Conservation (phyloP, 2,113 vertebrate species). For the Nanorana parkeri region DNA sequence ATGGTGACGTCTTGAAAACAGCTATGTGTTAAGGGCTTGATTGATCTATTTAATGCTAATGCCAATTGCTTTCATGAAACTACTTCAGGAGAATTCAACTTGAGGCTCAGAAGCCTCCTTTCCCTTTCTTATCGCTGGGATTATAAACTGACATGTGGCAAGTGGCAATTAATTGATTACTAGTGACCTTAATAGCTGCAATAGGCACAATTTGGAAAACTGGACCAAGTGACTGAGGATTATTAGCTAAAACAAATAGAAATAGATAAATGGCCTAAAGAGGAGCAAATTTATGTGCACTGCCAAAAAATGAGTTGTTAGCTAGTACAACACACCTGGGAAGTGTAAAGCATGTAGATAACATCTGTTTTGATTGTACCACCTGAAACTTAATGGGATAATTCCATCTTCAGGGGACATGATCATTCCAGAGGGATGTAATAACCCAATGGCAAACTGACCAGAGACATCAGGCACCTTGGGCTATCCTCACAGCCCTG, state of each 20-base stretch:
- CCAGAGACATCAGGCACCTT: conserved; percentile 7
- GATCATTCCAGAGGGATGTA: conserved; percentile 12
- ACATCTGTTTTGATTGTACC: conserved; percentile 47
- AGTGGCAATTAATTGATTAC: neutral
- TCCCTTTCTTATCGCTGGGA: no score
- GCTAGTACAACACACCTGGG: conserved; percentile 43
- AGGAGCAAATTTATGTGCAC: neutral
- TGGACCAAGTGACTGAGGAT: neutral
- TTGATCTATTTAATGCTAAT: no score
- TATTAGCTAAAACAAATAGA: conserved; percentile 12
- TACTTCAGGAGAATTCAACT: no score
- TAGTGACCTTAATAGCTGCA: neutral
- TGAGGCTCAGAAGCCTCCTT: no score
- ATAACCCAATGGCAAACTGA: neutral
- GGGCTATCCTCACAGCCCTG: neutral
- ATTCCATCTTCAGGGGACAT: conserved; percentile 38
- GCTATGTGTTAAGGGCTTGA: no score
- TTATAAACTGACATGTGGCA: neutral
- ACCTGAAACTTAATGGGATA: conserved; percentile 39
- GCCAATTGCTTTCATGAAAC: no score
- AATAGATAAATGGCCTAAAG: neutral
- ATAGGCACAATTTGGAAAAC: conserved; percentile 23
- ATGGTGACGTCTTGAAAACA: no score
- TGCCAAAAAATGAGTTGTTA: neutral
- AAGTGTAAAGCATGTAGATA: conserved; percentile 25